These are phyloP conservation scores for Cervus canadensis DNA, from an alignment of 2,113 vertebrate species.

Conservation along the genomic window DNA sequence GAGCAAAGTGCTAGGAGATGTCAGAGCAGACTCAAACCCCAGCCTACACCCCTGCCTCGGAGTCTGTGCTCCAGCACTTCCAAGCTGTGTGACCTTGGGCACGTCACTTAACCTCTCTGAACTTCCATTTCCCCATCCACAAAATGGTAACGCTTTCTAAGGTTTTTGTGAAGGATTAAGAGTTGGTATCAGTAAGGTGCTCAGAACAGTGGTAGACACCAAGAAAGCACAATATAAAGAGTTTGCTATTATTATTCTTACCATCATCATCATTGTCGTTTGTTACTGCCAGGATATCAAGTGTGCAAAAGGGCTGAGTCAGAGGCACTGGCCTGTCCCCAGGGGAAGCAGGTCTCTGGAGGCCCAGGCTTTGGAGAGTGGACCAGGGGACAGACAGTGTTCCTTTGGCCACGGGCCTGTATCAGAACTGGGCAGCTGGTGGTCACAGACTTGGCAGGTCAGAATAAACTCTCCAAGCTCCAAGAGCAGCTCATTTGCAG, in stretches of 20 bases:
- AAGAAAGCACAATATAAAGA: fast-evolving
- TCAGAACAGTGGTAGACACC: not conserved
- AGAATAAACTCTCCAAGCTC: not conserved
- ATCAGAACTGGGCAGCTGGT: not conserved
- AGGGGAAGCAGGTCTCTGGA: not conserved
- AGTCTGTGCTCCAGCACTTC: not conserved
- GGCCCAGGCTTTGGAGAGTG: not conserved
- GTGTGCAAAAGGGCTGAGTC: constrained; percentile 59
- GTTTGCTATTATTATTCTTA: not conserved
- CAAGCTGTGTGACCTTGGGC: not conserved
- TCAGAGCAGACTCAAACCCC: not conserved
- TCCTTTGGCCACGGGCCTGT: not conserved
- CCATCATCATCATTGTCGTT: not conserved
- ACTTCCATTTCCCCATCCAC: not conserved
- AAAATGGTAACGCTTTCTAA: too few species aligned
- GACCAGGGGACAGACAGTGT: not conserved
- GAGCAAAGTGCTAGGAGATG: not conserved
- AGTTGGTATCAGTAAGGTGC: not conserved
- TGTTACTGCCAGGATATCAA: not conserved
- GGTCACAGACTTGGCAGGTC: not conserved
- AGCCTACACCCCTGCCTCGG: not conserved
- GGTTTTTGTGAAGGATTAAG: not conserved
- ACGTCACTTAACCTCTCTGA: not conserved
- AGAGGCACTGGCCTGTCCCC: constrained; percentile 59
- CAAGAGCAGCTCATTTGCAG: not conserved